These are phyloP conservation scores for Drosophila tani DNA, from an alignment of 1,140 invertebrate species.

Conservation along the genomic window DNA sequence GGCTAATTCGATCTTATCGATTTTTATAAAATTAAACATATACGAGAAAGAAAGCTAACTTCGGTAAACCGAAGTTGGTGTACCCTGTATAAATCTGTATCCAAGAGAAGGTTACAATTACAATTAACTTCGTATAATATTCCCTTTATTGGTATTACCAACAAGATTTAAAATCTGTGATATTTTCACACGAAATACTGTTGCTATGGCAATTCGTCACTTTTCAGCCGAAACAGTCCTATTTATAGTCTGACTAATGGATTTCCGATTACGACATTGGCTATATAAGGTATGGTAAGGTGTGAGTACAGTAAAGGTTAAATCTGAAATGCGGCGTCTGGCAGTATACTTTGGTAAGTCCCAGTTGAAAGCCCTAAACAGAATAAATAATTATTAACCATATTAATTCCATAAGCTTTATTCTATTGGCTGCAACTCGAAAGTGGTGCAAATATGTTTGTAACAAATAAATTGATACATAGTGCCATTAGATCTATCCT, in stretches of 20 bases:
- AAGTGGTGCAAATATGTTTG: neutral
- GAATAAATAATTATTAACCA: neutral
- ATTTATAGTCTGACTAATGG: slow-evolving; percentile 10
- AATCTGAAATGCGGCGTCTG: slow-evolving; percentile 3
- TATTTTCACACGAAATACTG: neutral
- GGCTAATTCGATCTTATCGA: no score
- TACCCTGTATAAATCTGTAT: no score
- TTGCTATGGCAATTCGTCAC: neutral
- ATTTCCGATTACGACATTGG: neutral
- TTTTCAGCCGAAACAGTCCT: neutral
- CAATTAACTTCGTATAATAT: no score
- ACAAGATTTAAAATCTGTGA: neutral
- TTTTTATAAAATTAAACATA: no score
- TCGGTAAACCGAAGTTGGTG: no score
- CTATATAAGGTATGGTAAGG: neutral
- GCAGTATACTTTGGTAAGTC: neutral
- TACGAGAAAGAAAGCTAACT: no score
- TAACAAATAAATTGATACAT: no score
- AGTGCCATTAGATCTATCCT: no score
- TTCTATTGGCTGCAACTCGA: neutral
- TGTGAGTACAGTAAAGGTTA: neutral
- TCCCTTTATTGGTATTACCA: no score
- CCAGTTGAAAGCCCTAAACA: neutral
- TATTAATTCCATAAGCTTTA: neutral
- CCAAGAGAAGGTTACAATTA: no score